phyloP scores from a whole-genome alignment of 1,140 invertebrate species.

The Whitmania pigra region DNA sequence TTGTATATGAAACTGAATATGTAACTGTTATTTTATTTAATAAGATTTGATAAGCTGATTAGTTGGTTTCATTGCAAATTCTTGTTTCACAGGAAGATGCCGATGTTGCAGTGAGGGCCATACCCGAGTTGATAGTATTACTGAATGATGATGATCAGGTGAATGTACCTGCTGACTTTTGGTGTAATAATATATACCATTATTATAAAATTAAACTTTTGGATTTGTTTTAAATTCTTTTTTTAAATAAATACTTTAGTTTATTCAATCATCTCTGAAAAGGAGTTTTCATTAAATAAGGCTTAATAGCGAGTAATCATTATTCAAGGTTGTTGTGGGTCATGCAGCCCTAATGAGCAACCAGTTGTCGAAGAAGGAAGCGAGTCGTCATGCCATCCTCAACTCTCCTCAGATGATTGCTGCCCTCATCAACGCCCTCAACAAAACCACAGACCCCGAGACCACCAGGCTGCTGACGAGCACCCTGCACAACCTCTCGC shows the following conservation, averaged over 20 bases:
- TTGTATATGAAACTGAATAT: not conserved
- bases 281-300: too few species aligned
- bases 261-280: too few species aligned
- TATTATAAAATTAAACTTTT: too few species aligned
- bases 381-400: conserved; percentile 93
- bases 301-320: not conserved
- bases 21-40: too few species aligned
- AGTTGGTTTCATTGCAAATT: not conserved
- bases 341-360: conserved; percentile 98
- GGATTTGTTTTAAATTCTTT: too few species aligned
- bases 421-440: conserved; percentile 77
- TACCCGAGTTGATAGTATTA: conserved; percentile 95
- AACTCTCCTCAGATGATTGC: conserved; percentile 91
- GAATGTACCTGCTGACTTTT: not conserved
- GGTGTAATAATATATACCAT: too few species aligned
- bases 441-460: conserved; percentile 43
- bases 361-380: conserved; percentile 94
- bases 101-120: conserved; percentile 88
- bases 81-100: conserved; percentile 64
- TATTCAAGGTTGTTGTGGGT: conserved; percentile 58
- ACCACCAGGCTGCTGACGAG: conserved; percentile 53
- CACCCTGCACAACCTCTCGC: conserved; percentile 89
- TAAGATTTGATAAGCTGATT: too few species aligned
- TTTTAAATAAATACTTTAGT: too few species aligned
- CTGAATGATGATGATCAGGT: conserved; percentile 81